These are phyloP conservation scores for Loris lydekkerianus DNA, from an alignment of 2,797 vertebrate species.

Conservation along the genomic window DNA sequence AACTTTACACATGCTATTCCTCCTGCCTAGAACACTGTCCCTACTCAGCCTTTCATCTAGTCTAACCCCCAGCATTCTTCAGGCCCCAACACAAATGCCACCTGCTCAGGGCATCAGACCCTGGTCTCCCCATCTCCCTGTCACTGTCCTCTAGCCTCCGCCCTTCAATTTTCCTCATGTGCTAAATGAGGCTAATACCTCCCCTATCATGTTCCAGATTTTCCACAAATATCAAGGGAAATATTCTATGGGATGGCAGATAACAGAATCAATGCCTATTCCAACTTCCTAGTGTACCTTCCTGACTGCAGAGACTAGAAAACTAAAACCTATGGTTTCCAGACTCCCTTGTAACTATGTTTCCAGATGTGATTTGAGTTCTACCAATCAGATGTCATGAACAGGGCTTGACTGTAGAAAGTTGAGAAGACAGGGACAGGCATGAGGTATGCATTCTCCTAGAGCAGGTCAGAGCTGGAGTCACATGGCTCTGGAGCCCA, in stretches of 20 bases:
- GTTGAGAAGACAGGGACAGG: neutral
- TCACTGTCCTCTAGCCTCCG: neutral
- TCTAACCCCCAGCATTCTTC: neutral
- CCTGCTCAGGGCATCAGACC: neutral
- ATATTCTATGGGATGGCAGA: neutral
- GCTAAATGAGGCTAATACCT: neutral
- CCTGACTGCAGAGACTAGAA: neutral
- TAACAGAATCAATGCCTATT: neutral
- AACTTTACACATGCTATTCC: neutral
- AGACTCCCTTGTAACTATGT: slow-evolving; percentile 46
- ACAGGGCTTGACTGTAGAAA: neutral
- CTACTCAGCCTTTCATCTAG: neutral
- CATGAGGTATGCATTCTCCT: neutral
- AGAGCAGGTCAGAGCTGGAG: neutral
- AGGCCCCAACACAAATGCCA: neutral
- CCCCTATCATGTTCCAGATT: slow-evolving; percentile 21
- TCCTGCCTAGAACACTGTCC: neutral
- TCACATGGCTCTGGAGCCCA: neutral
- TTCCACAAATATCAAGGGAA: neutral
- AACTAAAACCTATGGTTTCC: neutral
- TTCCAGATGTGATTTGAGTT: neutral
- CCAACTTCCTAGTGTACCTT: neutral
- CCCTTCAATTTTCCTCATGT: neutral
- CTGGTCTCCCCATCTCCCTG: neutral
- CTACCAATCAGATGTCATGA: neutral